phyloP scores from a whole-genome alignment of 2,888 invertebrate genomes.

The Helicoverpa assulta region DNA sequence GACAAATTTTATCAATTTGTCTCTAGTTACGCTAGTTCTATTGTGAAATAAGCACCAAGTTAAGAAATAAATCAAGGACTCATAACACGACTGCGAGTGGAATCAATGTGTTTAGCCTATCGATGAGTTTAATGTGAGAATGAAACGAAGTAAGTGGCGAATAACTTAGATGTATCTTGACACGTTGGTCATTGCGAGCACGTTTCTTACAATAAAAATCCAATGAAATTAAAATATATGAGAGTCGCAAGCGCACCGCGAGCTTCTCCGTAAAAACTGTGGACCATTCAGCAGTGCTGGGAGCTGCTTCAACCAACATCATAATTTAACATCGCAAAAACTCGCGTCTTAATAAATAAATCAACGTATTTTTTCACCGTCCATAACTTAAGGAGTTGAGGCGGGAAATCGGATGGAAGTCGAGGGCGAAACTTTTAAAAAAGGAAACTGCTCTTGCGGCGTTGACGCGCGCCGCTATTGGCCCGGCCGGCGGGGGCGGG shows the following conservation, averaged over 20 bases:
- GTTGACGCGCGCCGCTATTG: slow-evolving; percentile 78
- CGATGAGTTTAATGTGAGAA: slow-evolving; percentile 42
- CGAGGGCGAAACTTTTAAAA: slow-evolving; percentile 89
- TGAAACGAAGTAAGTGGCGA: slow-evolving; percentile 43
- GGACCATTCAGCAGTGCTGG: slow-evolving; percentile 71
- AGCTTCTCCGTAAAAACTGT: slow-evolving; percentile 72
- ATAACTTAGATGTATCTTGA: slow-evolving; percentile 57
- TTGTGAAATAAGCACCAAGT: slow-evolving; percentile 17
- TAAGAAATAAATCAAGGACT: slow-evolving; percentile 50
- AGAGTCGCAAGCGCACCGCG: slow-evolving; percentile 45
- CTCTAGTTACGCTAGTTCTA: background rate
- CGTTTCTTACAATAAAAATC: slow-evolving; percentile 71
- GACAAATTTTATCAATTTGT: slow-evolving; percentile 9
- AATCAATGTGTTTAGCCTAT: slow-evolving; percentile 46
- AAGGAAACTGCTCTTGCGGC: slow-evolving; percentile 89
- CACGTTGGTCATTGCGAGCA: slow-evolving; percentile 65
- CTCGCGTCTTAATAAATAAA: slow-evolving; percentile 86
- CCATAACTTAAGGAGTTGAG: slow-evolving; percentile 86
- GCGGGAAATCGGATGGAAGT: slow-evolving; percentile 90
- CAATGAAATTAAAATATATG: slow-evolving; percentile 74
- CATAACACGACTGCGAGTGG: slow-evolving; percentile 20
- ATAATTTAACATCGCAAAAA: slow-evolving; percentile 86
- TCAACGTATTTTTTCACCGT: slow-evolving; percentile 85
- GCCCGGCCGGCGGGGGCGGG: slow-evolving; percentile 84
- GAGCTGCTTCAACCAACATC: slow-evolving; percentile 80